Evolutionary conservation across 2,797 vertebrate species (phyloP), one percentile per base, ranked within the genome.

Genomic region (Liparis tanakae): DNA sequence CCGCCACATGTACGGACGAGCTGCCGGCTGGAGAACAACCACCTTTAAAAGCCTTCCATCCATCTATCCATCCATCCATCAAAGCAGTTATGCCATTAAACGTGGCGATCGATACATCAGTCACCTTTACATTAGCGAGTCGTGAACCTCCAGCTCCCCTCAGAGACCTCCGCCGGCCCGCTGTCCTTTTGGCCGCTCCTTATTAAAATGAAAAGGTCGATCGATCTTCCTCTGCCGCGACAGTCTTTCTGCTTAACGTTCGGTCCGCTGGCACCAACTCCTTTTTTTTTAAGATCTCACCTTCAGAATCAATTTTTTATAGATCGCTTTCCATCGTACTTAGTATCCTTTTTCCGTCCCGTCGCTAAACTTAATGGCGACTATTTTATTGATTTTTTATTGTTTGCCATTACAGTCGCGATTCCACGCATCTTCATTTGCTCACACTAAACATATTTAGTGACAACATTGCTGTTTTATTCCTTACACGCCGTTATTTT

Each of bases 301-400:
- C 74, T 30, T 57, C 58, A 54, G 71, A 87, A 88, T 85, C 76
- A 17, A 84, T 82, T 85, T 85, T 30, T 53, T 83, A 84, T 72
- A n/a, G 81, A 77, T 79, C 69, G 56, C 51, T 17, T 30, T 66
- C 72, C 22, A 54, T 55, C 6, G 63, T 55, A 61, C 64, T 79
- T 72, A 68, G 54, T 55, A 48, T 61, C 59, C 6, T 70, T 62
- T 61, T 25, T 72, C 36, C 36, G 8, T 69, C 53, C 65, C 41
- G 36, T 51, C 57, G 51, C 48, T 22, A 34, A 77, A 79, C 58
- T 60, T 83, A 83, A 85, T 79, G 79, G 79, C 70, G 72, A 70
- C 59, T 56, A 60, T 64, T 71, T 67, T 37, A 84, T 72, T 62
- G 67, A 81, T 82, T 85, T 30, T 65, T 54, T 79, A 63, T 54